Evolutionary conservation across 2,888 invertebrate species (phyloP), one percentile per base, ranked within the genome.

Genomic region (Volucella inflata): DNA sequence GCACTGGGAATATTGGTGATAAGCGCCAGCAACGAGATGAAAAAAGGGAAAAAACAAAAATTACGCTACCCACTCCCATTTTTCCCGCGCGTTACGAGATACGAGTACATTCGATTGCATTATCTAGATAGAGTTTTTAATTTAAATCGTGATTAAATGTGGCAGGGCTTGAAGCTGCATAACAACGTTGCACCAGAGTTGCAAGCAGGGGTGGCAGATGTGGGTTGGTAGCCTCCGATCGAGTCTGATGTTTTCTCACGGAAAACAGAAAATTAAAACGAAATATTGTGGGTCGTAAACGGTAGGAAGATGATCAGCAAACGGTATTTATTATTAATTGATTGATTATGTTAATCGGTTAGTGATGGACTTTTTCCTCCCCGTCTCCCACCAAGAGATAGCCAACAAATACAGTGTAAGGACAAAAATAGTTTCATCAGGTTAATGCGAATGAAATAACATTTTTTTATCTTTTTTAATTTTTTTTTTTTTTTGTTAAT

Each of bases 91-190:
- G 84, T 76, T 80, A 71, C 75, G 68, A 78, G 62, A 57, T 57
- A 50, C 67, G 80, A 76, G 68, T 76, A 53, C 85, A 80, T 85
- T 85, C 85, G 85, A 85, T 85, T 85, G 85, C 76, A 85, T 85
- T 85, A 85, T 85, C 85, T 85, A 85, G 85, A 85, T 85, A 76
- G 76, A 81, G 85, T 85, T 85, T 84, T 85, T 85, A 85, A 85
- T 85, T 85, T 85, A 85, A 85, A 81, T 85, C 76, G 81, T 85
- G 85, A 85, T 85, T 85, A 85, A 80, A 81, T 68, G 85, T 64
- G 76, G 62, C 81, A 71, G 71, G 48, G 71, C 46, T n/a, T 48
- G 40, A 48, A 57, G 36, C 68, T 40, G 17, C 68, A 9, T 14
- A 10, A 21, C 6, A 4, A 21, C 1, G 16, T 42, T 12, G 2